phyloP scores from a whole-genome alignment of 2,113 vertebrate genomes.

The Erythrolamprus reginae region DNA sequence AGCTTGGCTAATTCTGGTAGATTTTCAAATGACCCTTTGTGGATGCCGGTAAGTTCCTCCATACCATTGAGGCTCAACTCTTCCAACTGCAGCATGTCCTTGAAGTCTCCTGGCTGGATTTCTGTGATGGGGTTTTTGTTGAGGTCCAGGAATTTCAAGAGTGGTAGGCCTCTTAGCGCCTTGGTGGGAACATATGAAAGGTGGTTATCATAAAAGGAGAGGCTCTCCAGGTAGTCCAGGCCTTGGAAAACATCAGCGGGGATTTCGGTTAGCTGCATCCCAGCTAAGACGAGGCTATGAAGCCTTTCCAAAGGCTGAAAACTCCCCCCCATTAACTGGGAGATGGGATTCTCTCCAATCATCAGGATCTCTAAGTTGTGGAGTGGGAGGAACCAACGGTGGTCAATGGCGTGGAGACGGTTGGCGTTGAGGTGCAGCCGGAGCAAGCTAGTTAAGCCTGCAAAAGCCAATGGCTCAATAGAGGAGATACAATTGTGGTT shows the following conservation, averaged over 20 bases:
- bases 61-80: slow-evolving; percentile 80
- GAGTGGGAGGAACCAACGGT: slow-evolving; percentile 76
- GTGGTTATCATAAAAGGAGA: slow-evolving; percentile 76
- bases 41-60: slow-evolving; percentile 72
- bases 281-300: slow-evolving; percentile 77
- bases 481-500: slow-evolving; percentile 78
- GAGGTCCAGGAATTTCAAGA: slow-evolving; percentile 79
- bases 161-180: slow-evolving; percentile 68
- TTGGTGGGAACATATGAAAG: slow-evolving; percentile 70
- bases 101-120: slow-evolving; percentile 71
- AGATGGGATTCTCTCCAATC: slow-evolving; percentile 80
- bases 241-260: slow-evolving; percentile 72
- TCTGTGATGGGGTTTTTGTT: slow-evolving; percentile 75
- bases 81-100: slow-evolving; percentile 73
- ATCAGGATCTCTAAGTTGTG: slow-evolving; percentile 80
- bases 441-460: slow-evolving; percentile 66
- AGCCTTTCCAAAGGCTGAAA: slow-evolving; percentile 73
- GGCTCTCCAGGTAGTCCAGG: slow-evolving; percentile 76
- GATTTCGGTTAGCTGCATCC: slow-evolving; percentile 72
- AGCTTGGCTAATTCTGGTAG: slow-evolving; percentile 75
- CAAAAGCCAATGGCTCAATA: slow-evolving; percentile 72
- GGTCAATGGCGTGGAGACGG: slow-evolving; percentile 69
- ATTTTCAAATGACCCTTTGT: slow-evolving; percentile 68
- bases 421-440: slow-evolving; percentile 81
- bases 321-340: slow-evolving; percentile 71